Base-by-base conservation (phyloP, 2,888 invertebrate genomes). In the Rapana venosa region DNA sequence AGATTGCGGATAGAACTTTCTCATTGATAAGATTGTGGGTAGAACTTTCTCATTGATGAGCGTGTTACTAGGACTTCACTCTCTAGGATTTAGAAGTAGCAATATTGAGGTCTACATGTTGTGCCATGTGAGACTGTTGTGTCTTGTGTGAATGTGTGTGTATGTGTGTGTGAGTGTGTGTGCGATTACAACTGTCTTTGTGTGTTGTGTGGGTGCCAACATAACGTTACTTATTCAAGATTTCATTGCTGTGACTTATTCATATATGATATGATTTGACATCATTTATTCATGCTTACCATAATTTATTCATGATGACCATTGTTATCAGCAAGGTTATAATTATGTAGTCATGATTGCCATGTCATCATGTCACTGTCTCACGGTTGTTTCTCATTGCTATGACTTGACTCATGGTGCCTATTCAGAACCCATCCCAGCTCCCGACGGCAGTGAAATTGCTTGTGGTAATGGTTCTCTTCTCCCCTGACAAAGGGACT, bases 371-470 rank as follows among this genome's bases (percentile, higher is more conserved):
- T 77, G 5, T 77, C 11, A 35, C 4, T 74, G n/a, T 74, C n/a
- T n/a, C n/a, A 26, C 11, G 2, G 11, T 8, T 35, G 17, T 20
- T 1, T 2, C 22, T 83, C 22, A 83, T 83, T 81, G 36, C 11
- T 36, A 32, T 66, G 32, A 61, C 35, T 22, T 86, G 86, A 61
- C 86, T 86, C 61, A 17, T 66, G 15, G 17, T 86, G 56, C 17
- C 56, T 61, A 74, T 74, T 85, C 96, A 97, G 97, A 97, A 93
- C 96, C 96, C 66, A 96, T 97, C 93, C 97, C 97, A 91, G 96
- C 96, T 92, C 96, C 96, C 91, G 97, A 97, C 95, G 96, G 97
- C 93, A 97, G 97, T 92, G 97, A 97, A 94, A 96, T 97, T 93
- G 96, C 96, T 94, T 97, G 97, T 95, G 97, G 97, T 97, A 97